A percentile compares a stretch with the other conserved stretches of the same genome.
These are phyloP conservation scores for Cryptomyrus ogoouensis DNA, from an alignment of 2,113 vertebrate species.

Conservation along the genomic window DNA sequence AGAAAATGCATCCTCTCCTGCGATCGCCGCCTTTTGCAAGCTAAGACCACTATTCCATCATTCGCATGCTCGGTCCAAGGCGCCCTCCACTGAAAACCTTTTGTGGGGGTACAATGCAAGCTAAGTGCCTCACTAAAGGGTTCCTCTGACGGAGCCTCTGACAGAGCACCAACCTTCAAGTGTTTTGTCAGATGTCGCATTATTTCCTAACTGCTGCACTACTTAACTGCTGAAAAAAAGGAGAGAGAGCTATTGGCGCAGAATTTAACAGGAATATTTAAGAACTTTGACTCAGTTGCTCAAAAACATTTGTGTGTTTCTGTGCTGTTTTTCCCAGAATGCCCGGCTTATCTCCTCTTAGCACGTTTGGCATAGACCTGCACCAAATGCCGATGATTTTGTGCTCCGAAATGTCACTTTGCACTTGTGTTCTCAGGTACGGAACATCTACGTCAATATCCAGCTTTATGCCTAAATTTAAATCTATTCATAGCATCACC, in stretches of 20 bases:
- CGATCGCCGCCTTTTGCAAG: not conserved
- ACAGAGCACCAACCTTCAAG: not conserved
- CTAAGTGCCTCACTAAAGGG: not conserved
- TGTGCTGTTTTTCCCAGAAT: not conserved
- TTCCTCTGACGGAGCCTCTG: not conserved
- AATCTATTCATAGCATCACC: not conserved
- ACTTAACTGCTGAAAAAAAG: not conserved
- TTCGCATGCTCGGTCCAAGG: not conserved
- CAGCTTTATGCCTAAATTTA: not conserved
- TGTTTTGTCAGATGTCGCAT: not conserved
- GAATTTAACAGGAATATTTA: not conserved
- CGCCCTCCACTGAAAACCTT: too few relatives aligned
- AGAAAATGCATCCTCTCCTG: not conserved
- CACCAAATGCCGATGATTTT: not conserved
- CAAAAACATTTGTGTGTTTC: not conserved
- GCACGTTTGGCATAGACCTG: not conserved
- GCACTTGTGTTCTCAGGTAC: not conserved
- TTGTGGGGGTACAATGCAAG: not conserved
- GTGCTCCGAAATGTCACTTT: not conserved
- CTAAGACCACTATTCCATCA: too few relatives aligned
- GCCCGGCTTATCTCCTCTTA: not conserved
- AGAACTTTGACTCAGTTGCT: not conserved
- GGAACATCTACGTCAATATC: not conserved
- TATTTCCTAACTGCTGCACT: not conserved
- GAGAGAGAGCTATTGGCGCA: not conserved